Conservation (phyloP, 2,797 vertebrate genomes). For the Argentina silus region DNA sequence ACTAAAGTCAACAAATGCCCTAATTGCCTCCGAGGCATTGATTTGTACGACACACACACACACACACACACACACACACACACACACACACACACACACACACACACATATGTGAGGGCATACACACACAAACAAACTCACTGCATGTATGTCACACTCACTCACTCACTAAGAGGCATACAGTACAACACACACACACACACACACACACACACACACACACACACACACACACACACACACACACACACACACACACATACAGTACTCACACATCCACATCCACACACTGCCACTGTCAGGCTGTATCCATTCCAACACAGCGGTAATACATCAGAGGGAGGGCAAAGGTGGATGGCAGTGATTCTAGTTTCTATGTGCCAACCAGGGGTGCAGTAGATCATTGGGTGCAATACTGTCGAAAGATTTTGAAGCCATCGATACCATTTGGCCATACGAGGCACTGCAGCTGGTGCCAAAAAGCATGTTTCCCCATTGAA, state of each 20-base stretch:
- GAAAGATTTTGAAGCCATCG: too few relatives aligned
- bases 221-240: not conserved
- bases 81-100: not conserved
- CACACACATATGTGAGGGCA: not conserved
- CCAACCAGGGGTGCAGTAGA: not conserved
- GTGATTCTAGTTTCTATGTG: not conserved
- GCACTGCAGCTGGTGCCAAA: too few relatives aligned
- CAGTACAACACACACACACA: conserved; percentile 5
- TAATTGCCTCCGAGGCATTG: not conserved
- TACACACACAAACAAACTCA: not conserved
- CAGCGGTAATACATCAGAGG: too few relatives aligned
- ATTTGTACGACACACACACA: not conserved
- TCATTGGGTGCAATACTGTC: too few relatives aligned
- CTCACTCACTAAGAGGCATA: too few relatives aligned
- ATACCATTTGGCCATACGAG: too few relatives aligned
- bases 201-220: not conserved
- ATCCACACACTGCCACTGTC: too few relatives aligned
- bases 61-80: not conserved
- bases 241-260: not conserved
- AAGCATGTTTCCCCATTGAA: too few relatives aligned
- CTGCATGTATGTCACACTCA: not conserved
- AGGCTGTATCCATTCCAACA: too few relatives aligned
- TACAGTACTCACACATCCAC: not conserved
- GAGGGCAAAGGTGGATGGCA: not conserved
- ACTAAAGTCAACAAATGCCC: not conserved